Evolutionary conservation across 2,888 invertebrate genomes (phyloP).

Genomic region (Leucophenga maculata): DNA sequence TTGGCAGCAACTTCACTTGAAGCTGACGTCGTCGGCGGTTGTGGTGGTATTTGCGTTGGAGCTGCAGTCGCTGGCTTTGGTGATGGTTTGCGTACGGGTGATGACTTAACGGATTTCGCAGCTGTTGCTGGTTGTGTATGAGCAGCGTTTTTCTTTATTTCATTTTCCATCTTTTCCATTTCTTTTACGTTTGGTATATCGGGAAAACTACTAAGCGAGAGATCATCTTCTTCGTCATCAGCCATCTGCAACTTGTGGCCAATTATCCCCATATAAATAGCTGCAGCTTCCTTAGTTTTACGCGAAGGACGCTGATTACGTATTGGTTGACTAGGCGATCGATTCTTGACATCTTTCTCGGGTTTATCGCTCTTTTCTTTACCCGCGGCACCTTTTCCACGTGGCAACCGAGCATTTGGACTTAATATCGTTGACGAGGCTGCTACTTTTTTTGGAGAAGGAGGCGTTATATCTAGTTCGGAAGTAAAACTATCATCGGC

Average conservation of each 20-base stretch:
- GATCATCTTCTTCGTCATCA: conserved; percentile 77
- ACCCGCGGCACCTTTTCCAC: conserved; percentile 40
- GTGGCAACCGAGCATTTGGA: conserved; percentile 46
- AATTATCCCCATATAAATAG: conserved; percentile 82
- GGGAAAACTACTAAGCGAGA: conserved; percentile 79
- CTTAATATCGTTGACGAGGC: neutral
- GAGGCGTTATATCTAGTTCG: conserved; percentile 40
- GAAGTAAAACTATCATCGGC: conserved; percentile 35
- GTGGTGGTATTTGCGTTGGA: conserved; percentile 30
- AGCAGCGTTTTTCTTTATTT: conserved; percentile 73
- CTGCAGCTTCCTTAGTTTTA: conserved; percentile 84
- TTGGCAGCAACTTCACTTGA: conserved; percentile 29
- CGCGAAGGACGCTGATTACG: conserved; percentile 75
- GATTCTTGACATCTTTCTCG: conserved; percentile 18
- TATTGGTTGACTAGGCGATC: conserved; percentile 47
- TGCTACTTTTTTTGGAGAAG: conserved; percentile 51
- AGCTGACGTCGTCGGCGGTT: conserved; percentile 18
- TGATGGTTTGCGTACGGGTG: conserved; percentile 20
- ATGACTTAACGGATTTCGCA: conserved; percentile 17
- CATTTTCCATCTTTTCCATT: conserved; percentile 76
- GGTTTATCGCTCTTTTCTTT: conserved; percentile 37
- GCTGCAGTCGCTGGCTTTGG: conserved; percentile 27
- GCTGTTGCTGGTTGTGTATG: conserved; percentile 35
- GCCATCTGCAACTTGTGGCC: conserved; percentile 80
- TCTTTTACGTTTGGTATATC: conserved; percentile 79